phyloP scores from a whole-genome alignment of 1,140 invertebrate genomes.

The Hylyphantes graminicola region DNA sequence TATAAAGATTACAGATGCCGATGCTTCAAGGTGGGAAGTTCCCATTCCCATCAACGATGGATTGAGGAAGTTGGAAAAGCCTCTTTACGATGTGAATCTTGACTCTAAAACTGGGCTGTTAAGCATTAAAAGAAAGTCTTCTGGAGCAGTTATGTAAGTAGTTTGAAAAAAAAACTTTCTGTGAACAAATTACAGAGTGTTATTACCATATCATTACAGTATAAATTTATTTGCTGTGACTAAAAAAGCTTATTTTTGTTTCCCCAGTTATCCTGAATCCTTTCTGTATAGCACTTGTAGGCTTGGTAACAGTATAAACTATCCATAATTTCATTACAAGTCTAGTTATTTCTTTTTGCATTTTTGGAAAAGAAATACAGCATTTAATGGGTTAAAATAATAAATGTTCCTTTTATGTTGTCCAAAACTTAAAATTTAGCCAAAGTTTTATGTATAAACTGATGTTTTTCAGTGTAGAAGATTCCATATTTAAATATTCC shows the following conservation, averaged over 20 bases:
- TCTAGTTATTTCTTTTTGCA: too few relatives aligned
- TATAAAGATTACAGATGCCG: slow-evolving; percentile 43
- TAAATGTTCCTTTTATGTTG: too few relatives aligned
- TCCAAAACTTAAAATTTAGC: too few relatives aligned
- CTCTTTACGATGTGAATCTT: slow-evolving; percentile 27
- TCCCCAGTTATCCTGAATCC: too few relatives aligned
- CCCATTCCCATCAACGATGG: slow-evolving; percentile 26
- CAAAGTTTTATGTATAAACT: too few relatives aligned
- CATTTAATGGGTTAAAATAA: too few relatives aligned
- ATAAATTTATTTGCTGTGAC: not conserved
- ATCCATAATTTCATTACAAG: too few relatives aligned
- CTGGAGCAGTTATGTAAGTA: slow-evolving; percentile 29
- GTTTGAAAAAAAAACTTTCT: not conserved
- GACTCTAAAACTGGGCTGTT: slow-evolving; percentile 17
- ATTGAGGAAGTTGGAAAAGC: not conserved
- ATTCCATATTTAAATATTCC: too few relatives aligned
- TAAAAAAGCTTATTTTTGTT: not conserved
- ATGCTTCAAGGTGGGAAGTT: slow-evolving; percentile 29
- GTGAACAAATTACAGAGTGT: not conserved
- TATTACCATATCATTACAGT: not conserved
- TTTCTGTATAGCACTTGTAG: too few relatives aligned
- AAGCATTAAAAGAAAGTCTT: slow-evolving; percentile 9
- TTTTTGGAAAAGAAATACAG: too few relatives aligned
- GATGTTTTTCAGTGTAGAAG: too few relatives aligned
- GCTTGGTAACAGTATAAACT: too few relatives aligned